Evolutionary conservation across 2,113 vertebrate genomes (phyloP), one percentile per base, ranked within the genome.

Genomic region (Dissostichus mawsoni): DNA sequence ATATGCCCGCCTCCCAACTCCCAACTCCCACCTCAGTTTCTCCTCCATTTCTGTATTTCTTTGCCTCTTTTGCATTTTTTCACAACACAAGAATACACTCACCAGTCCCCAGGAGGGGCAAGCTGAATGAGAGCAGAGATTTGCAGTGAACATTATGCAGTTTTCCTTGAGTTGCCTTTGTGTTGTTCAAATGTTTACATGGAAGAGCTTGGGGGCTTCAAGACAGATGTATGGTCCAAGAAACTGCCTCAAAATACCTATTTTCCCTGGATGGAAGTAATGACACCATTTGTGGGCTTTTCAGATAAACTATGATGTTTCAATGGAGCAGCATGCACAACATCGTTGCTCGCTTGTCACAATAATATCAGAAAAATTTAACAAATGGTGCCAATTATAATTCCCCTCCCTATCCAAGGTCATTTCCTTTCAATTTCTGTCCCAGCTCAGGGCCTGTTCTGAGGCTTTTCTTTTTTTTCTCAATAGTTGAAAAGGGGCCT

Each of bases 121-220:
- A 9, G 83, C 90, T 87, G 93, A 93, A 94, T 90, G 88, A 90
- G 92, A 90, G 89, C 76, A 78, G 73, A 90, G 90, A 90, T 89
- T 90, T 91, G 80, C 69, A 69, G 84, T 71, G 80, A 77, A 76
- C 90, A 89, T 93, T 90, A 87, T 87, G 90, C 90, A 67, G 89
- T 91, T 91, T 92, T 89, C 83, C 80, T 90, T 88, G 79, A 92
- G 88, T 91, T 92, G 86, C 88, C 74, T 92, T 94, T 94, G 93
- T 93, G 89, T 90, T 93, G 90, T 93, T 94, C 92, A 94, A 94
- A 94, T 94, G 95, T 94, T 95, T 93, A 95, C 93, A 94, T 86
- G 85, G 88, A 93, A 92, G 90, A 90, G 93, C 94, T 93, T 70
- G 84, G 87, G 90, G 94, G 92, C 88, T 90, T 55, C 70, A 81